Evolutionary conservation across 2,113 vertebrate genomes (phyloP).

Genomic region (Campylomormyrus tamandua): DNA sequence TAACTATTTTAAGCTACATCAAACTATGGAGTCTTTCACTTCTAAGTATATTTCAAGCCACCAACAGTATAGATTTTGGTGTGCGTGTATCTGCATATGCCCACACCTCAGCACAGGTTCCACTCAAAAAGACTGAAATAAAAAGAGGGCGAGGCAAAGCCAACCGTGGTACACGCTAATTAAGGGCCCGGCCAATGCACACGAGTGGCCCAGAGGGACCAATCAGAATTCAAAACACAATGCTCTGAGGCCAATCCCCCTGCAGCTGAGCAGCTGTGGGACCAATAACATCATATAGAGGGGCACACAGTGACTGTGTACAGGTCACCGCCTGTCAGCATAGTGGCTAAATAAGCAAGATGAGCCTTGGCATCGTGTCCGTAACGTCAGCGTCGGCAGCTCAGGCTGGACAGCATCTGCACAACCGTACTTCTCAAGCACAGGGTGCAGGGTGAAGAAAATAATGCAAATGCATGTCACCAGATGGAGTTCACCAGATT

Average conservation of each 20-base stretch:
- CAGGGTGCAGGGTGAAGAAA: background rate
- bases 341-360: background rate
- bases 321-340: background rate
- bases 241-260: background rate
- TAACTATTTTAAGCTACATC: slow-evolving; percentile 1
- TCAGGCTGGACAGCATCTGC: background rate
- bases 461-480: background rate
- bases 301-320: background rate
- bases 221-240: background rate
- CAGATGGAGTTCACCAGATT: background rate
- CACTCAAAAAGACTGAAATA: background rate
- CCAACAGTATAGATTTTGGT: no score
- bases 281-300: background rate
- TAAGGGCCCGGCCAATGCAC: background rate
- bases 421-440: background rate
- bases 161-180: background rate
- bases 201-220: background rate
- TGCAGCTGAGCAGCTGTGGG: background rate
- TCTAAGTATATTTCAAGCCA: background rate
- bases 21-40: background rate
- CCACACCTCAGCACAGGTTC: background rate
- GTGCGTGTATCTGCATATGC: background rate
- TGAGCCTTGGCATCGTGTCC: background rate
- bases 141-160: background rate
- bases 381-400: background rate